These are phyloP conservation scores for Grapholita molesta DNA, from an alignment of 1,140 invertebrate genomes.

Conservation along the genomic window DNA sequence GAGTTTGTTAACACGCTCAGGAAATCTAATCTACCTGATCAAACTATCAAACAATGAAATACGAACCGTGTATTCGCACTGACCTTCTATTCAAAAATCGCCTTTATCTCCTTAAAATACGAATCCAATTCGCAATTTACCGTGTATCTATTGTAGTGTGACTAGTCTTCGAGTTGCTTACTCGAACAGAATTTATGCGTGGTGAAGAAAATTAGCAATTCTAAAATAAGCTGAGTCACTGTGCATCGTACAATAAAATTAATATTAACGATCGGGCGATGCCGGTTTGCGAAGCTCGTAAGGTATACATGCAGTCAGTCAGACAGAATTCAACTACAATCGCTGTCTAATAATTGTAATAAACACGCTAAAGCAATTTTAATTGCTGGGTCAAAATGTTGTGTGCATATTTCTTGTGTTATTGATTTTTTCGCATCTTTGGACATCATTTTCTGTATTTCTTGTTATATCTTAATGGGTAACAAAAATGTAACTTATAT, in stretches of 20 bases:
- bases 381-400: too few species aligned
- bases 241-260: slow-evolving; percentile 3
- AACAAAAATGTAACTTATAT: too few species aligned
- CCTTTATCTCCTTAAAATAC: background rate
- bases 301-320: background rate
- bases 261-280: background rate
- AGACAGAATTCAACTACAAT: background rate
- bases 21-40: slow-evolving; percentile 8
- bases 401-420: too few species aligned
- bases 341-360: too few species aligned
- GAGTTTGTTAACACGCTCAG: background rate
- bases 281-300: background rate
- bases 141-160: background rate
- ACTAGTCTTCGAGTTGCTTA: background rate
- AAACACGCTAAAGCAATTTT: too few species aligned
- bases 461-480: too few species aligned
- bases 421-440: too few species aligned
- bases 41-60: background rate
- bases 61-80: background rate
- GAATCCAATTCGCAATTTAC: background rate
- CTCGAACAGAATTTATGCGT: slow-evolving; percentile 10
- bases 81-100: background rate
- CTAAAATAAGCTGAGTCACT: background rate
- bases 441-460: too few species aligned
- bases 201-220: slow-evolving; percentile 10